A percentile compares a stretch with the other conserved stretches of the same genome.
These are phyloP conservation scores for Halichoerus grypus DNA, from an alignment of 2,113 vertebrate species.

Conservation along the genomic window DNA sequence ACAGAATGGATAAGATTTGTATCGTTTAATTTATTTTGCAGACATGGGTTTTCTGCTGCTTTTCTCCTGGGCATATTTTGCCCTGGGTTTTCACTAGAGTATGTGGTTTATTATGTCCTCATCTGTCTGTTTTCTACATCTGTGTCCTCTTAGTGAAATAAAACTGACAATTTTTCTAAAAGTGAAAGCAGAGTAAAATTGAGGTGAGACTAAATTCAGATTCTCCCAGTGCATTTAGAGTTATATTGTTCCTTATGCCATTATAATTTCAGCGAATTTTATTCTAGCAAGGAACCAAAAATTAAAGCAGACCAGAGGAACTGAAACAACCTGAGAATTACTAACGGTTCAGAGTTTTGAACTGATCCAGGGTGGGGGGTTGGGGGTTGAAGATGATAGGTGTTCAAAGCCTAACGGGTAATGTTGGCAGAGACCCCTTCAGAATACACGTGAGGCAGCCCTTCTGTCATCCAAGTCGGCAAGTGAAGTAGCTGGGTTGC, in stretches of 20 bases:
- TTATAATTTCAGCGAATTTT: background rate
- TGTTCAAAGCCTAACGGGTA: background rate
- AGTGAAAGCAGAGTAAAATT: background rate
- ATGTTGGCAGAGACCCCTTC: background rate
- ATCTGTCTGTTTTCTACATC: background rate
- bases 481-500: no score
- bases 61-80: background rate
- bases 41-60: background rate
- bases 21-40: background rate
- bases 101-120: background rate
- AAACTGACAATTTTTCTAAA: slow-evolving; percentile 8
- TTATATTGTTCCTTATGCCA: background rate
- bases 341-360: background rate
- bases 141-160: background rate
- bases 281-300: background rate
- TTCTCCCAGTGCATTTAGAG: background rate
- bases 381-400: background rate
- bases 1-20: background rate
- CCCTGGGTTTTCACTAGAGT: background rate
- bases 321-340: background rate
- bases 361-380: background rate
- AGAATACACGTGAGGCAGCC: background rate
- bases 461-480: background rate
- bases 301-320: background rate
- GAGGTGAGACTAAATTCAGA: background rate